A percentile compares a stretch with the other conserved stretches of the same genome.
Evolutionary conservation across 2,797 vertebrate species (phyloP).

Genomic region (Schizopygopsis pylzovi): DNA sequence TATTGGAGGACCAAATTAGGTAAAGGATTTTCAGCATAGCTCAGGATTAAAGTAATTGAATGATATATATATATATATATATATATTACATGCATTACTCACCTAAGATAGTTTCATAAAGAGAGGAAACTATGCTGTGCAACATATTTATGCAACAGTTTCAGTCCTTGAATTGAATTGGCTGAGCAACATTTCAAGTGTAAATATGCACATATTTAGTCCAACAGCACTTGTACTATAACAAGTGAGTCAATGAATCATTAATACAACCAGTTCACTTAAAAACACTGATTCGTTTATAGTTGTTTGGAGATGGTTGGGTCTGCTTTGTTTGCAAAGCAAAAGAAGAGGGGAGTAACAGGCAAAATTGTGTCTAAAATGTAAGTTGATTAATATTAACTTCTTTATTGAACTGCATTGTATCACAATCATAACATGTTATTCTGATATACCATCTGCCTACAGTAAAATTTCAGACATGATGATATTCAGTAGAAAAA

Average conservation of each 20-base stretch:
- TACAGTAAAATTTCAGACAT: background rate
- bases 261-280: background rate
- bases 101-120: background rate
- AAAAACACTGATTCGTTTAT: background rate
- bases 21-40: background rate
- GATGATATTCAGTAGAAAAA: background rate
- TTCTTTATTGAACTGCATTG: background rate
- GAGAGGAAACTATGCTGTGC: background rate
- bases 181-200: background rate
- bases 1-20: background rate
- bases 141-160: background rate
- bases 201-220: background rate
- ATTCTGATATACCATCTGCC: too few relatives aligned
- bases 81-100: background rate
- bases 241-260: background rate
- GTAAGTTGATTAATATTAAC: background rate
- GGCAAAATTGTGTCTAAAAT: background rate
- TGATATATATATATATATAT: background rate
- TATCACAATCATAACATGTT: background rate
- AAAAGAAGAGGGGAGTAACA: background rate
- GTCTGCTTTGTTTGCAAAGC: background rate
- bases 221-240: background rate
- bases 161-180: background rate
- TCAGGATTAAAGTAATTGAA: background rate
- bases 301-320: background rate